Evolutionary conservation across 2,888 invertebrate genomes (phyloP).

Genomic region (Magallana nippona): DNA sequence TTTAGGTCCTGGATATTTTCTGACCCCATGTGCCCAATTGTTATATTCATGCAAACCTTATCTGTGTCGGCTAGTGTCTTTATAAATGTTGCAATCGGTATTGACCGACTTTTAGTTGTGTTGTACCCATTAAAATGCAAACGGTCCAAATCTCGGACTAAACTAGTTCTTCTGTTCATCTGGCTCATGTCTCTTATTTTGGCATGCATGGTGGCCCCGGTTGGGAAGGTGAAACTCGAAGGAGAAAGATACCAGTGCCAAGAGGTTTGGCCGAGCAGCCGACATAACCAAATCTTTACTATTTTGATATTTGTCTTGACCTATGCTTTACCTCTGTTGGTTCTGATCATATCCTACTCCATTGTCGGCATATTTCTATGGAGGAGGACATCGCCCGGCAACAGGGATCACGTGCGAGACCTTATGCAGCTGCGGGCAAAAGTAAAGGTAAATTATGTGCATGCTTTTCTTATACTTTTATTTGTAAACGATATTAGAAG

Average conservation of each 20-base stretch:
- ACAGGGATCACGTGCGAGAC: conserved; percentile 80
- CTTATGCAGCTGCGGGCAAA: conserved; percentile 79
- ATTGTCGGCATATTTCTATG: conserved; percentile 80
- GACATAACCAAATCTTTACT: conserved; percentile 63
- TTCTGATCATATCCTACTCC: conserved; percentile 80
- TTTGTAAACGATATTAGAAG: too few species aligned
- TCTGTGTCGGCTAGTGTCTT: conserved; percentile 80
- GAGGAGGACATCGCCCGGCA: conserved; percentile 80
- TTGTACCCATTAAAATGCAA: conserved; percentile 74
- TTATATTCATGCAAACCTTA: conserved; percentile 80
- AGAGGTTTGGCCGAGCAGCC: conserved; percentile 72
- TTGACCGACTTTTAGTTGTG: conserved; percentile 79
- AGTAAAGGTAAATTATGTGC: conserved; percentile 76
- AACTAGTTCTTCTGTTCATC: conserved; percentile 44
- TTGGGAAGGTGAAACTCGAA: conserved; percentile 61
- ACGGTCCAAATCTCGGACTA: conserved; percentile 43
- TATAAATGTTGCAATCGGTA: conserved; percentile 81
- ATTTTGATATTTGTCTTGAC: conserved; percentile 72
- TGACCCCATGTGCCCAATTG: conserved; percentile 81
- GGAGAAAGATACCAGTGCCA: conserved; percentile 60
- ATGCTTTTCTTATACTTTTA: too few species aligned
- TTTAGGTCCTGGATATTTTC: conserved; percentile 81
- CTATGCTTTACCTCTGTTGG: conserved; percentile 79
- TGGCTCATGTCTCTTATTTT: conserved; percentile 72
- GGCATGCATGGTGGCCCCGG: conserved; percentile 78